phyloP scores from a whole-genome alignment of 2,113 vertebrate species.

The Jacana jacana region DNA sequence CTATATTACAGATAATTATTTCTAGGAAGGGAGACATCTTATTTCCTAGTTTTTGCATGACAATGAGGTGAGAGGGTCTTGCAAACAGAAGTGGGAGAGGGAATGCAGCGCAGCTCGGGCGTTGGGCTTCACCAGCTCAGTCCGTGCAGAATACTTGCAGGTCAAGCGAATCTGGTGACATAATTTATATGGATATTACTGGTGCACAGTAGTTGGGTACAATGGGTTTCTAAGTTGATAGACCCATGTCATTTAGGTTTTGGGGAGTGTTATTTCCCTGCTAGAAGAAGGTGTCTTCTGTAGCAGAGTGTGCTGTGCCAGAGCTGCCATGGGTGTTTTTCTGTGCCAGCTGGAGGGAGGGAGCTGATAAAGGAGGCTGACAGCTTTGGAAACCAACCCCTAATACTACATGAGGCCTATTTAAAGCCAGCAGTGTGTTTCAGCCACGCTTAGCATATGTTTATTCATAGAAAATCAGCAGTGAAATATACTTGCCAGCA shows the following conservation, averaged over 20 bases:
- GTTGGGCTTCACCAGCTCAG: slow-evolving; percentile 20
- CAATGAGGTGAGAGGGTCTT: not conserved
- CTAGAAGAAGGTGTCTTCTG: not conserved
- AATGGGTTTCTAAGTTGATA: slow-evolving; percentile 42
- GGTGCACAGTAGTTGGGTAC: slow-evolving; percentile 21
- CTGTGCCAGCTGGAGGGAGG: slow-evolving; percentile 55
- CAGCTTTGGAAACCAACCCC: slow-evolving; percentile 51
- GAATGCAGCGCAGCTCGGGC: not conserved
- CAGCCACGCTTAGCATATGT: slow-evolving; percentile 54
- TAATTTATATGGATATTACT: slow-evolving; percentile 52
- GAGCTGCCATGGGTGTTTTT: slow-evolving; percentile 25
- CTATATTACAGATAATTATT: not conserved
- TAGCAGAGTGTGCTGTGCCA: not conserved
- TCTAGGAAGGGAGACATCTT: not conserved
- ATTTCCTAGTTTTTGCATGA: not conserved
- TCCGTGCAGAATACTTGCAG: not conserved
- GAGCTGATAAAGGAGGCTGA: slow-evolving; percentile 54
- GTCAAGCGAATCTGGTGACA: slow-evolving; percentile 11
- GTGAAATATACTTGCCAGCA: slow-evolving; percentile 35
- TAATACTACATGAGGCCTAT: slow-evolving; percentile 53
- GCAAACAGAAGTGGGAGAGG: not conserved
- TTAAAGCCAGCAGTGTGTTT: slow-evolving; percentile 67
- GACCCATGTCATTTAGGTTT: slow-evolving; percentile 36
- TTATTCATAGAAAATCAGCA: slow-evolving; percentile 75
- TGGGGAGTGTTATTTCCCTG: slow-evolving; percentile 15